These are phyloP conservation scores for Scyliorhinus canicula DNA, from an alignment of 2,797 vertebrate genomes.

Conservation along the genomic window DNA sequence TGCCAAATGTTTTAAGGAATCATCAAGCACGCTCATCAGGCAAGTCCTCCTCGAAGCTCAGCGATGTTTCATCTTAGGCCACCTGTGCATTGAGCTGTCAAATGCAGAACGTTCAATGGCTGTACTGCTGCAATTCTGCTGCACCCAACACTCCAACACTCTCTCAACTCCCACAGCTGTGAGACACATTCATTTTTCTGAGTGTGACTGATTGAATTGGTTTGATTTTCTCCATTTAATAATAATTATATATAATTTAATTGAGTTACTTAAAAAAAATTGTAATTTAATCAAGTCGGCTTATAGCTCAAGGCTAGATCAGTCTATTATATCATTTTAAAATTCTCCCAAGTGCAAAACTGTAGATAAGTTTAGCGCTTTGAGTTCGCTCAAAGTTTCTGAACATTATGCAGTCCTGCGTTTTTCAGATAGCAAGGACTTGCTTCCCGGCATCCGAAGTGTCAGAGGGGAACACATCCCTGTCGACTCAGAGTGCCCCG, in stretches of 20 bases:
- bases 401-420: background rate
- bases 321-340: background rate
- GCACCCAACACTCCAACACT: background rate
- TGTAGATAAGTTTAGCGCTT: background rate
- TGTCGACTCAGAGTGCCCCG: too few species aligned
- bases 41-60: background rate
- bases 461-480: too few species aligned
- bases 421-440: too few species aligned
- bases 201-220: slow-evolving; percentile 11
- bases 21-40: background rate
- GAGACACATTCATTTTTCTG: background rate
- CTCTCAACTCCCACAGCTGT: background rate
- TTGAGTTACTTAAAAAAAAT: slow-evolving; percentile 29
- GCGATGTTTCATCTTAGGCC: background rate
- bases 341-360: slow-evolving; percentile 21
- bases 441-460: too few species aligned
- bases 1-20: background rate
- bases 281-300: slow-evolving; percentile 32
- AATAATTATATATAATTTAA: slow-evolving; percentile 36
- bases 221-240: slow-evolving; percentile 26
- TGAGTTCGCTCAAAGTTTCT: background rate
- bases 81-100: background rate
- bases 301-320: slow-evolving; percentile 5
- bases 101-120: background rate
- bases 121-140: background rate